Percentiles rank a stretch among this genome's conserved stretches.
These are phyloP conservation scores for Drosophila subquinaria DNA, from an alignment of 2,888 invertebrate genomes.

Conservation along the genomic window DNA sequence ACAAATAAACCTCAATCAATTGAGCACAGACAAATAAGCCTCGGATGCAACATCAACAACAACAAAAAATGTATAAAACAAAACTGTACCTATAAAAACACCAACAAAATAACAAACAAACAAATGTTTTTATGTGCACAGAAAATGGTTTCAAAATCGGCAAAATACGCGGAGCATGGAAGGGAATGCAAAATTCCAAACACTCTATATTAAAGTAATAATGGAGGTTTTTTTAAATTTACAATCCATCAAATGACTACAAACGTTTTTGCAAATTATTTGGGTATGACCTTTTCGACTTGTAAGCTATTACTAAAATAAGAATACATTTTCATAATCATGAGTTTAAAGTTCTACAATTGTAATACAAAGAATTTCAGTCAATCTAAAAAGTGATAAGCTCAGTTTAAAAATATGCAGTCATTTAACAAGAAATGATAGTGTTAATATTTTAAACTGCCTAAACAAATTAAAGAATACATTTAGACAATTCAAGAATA, in stretches of 20 bases:
- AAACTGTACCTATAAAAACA: conserved; percentile 58
- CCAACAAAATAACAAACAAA: conserved; percentile 36
- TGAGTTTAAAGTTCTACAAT: too few relatives aligned
- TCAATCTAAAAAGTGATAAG: neutral
- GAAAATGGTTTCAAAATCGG: conserved; percentile 14
- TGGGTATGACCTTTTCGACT: too few relatives aligned
- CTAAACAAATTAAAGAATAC: neutral
- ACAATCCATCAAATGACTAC: conserved; percentile 1
- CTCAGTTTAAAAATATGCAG: too few relatives aligned
- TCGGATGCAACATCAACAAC: conserved; percentile 46
- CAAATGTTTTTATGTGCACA: conserved; percentile 3
- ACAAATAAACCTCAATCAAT: conserved; percentile 74
- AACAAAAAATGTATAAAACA: conserved; percentile 38
- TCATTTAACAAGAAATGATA: neutral
- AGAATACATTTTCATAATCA: too few relatives aligned
- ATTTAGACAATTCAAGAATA: neutral
- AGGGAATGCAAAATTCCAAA: conserved; percentile 1
- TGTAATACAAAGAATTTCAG: too few relatives aligned
- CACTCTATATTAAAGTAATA: conserved; percentile 2
- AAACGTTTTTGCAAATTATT: neutral
- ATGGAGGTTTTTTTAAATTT: neutral
- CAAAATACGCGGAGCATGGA: neutral
- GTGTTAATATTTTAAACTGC: too few relatives aligned
- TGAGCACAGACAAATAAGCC: conserved; percentile 75
- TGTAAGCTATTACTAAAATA: neutral